phyloP scores from a whole-genome alignment of 2,888 invertebrate genomes.

The Lysandra coridon region DNA sequence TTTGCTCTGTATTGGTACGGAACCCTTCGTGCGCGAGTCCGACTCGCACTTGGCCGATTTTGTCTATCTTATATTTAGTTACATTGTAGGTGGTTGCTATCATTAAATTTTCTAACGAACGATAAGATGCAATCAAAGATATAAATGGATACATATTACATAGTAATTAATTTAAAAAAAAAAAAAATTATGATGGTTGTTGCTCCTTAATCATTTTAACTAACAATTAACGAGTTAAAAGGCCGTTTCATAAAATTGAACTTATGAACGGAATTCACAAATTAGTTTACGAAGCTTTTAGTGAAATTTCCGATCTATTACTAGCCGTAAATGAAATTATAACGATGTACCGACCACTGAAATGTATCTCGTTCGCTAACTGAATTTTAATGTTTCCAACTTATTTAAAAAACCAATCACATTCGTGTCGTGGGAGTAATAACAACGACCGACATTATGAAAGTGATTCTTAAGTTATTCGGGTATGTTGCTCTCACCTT shows the following conservation, averaged over 20 bases:
- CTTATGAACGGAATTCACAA: slow-evolving; percentile 3
- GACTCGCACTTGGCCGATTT: too few relatives aligned
- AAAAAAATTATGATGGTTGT: neutral
- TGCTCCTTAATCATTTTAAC: neutral
- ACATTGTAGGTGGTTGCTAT: neutral
- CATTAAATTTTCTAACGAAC: neutral
- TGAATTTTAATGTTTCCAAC: slow-evolving; percentile 4
- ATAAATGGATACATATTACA: neutral
- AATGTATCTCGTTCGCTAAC: slow-evolving; percentile 11
- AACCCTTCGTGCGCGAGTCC: too few relatives aligned
- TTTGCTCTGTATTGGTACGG: too few relatives aligned
- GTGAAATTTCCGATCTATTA: slow-evolving; percentile 22
- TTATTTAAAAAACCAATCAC: slow-evolving; percentile 12
- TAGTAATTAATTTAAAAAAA: neutral
- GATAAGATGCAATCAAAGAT: neutral
- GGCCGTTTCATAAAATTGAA: neutral
- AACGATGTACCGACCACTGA: slow-evolving; percentile 11
- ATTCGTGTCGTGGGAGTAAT: slow-evolving; percentile 8
- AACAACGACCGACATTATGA: neutral
- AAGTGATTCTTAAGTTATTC: slow-evolving; percentile 6
- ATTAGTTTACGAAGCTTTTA: slow-evolving; percentile 19
- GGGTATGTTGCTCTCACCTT: neutral
- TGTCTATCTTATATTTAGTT: neutral
- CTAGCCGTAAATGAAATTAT: slow-evolving; percentile 2
- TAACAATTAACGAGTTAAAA: neutral